These are phyloP conservation scores for Forficula auricularia DNA, from an alignment of 1,140 invertebrate genomes.

Conservation along the genomic window DNA sequence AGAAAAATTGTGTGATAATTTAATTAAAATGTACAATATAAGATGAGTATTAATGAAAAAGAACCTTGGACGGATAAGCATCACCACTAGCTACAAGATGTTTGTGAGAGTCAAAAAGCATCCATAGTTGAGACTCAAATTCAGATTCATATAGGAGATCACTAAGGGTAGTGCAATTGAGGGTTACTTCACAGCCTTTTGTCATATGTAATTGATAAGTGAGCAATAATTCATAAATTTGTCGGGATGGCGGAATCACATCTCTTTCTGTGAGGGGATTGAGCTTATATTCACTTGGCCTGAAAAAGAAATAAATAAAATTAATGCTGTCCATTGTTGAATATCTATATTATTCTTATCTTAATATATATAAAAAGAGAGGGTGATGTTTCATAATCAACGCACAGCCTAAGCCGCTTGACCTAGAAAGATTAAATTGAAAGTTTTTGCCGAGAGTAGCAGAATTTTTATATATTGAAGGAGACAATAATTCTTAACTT, in stretches of 20 bases:
- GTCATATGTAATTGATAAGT: slow-evolving; percentile 69
- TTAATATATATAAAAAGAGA: too few relatives aligned
- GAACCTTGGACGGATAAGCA: slow-evolving; percentile 70
- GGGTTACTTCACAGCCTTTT: slow-evolving; percentile 66
- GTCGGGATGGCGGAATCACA: slow-evolving; percentile 62
- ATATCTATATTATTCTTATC: not conserved
- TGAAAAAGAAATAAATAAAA: slow-evolving; percentile 24
- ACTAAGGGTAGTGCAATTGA: slow-evolving; percentile 61
- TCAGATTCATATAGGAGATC: slow-evolving; percentile 84
- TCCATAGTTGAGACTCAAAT: slow-evolving; percentile 91
- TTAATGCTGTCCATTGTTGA: not conserved
- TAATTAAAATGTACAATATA: not conserved
- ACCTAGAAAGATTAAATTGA: too few relatives aligned
- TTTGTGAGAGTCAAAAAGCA: slow-evolving; percentile 87
- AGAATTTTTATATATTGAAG: too few relatives aligned
- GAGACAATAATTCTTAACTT: too few relatives aligned
- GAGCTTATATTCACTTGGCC: slow-evolving; percentile 64
- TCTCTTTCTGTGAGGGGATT: slow-evolving; percentile 57
- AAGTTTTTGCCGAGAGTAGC: too few relatives aligned
- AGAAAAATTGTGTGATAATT: slow-evolving; percentile 2
- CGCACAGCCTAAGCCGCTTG: too few relatives aligned
- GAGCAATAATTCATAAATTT: slow-evolving; percentile 77
- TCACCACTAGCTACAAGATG: slow-evolving; percentile 69
- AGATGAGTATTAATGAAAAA: slow-evolving; percentile 6
- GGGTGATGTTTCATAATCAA: too few relatives aligned